phyloP scores from a whole-genome alignment of 2,888 invertebrate genomes.

The Allacma fusca region DNA sequence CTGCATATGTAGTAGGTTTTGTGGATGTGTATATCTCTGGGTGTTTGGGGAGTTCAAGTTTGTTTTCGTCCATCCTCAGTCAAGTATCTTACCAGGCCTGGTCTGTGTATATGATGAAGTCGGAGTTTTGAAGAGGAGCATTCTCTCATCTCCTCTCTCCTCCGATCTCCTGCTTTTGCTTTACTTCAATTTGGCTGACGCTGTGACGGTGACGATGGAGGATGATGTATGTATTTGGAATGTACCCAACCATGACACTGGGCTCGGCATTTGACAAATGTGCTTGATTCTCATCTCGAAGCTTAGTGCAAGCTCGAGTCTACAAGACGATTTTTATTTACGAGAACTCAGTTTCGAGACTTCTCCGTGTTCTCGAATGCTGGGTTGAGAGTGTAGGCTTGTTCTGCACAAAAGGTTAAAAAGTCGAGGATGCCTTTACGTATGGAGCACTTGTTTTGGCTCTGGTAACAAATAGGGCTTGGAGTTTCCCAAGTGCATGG shows the following conservation, averaged over 20 bases:
- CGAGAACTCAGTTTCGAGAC: slow-evolving; percentile 29
- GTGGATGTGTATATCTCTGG: neutral
- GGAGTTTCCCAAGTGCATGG: too few relatives aligned
- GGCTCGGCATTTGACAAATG: slow-evolving; percentile 46
- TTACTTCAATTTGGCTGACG: slow-evolving; percentile 19
- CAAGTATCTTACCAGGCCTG: neutral
- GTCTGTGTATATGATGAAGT: neutral
- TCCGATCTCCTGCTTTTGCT: neutral
- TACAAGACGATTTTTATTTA: slow-evolving; percentile 39
- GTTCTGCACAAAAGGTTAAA: too few relatives aligned
- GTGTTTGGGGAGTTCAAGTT: neutral
- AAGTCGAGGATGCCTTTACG: too few relatives aligned
- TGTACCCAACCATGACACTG: slow-evolving; percentile 45
- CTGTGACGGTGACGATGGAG: slow-evolving; percentile 43
- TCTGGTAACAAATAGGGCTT: too few relatives aligned
- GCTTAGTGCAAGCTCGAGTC: slow-evolving; percentile 17
- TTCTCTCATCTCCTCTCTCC: neutral
- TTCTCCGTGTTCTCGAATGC: neutral
- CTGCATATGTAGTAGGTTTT: too few relatives aligned
- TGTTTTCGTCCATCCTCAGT: neutral
- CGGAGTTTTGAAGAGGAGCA: neutral
- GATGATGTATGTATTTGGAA: slow-evolving; percentile 46
- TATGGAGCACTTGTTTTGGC: too few relatives aligned
- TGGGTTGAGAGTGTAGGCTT: too few relatives aligned
- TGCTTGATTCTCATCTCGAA: slow-evolving; percentile 43